These are phyloP conservation scores for Decapterus maruadsi DNA, from an alignment of 2,797 vertebrate species.

Conservation along the genomic window DNA sequence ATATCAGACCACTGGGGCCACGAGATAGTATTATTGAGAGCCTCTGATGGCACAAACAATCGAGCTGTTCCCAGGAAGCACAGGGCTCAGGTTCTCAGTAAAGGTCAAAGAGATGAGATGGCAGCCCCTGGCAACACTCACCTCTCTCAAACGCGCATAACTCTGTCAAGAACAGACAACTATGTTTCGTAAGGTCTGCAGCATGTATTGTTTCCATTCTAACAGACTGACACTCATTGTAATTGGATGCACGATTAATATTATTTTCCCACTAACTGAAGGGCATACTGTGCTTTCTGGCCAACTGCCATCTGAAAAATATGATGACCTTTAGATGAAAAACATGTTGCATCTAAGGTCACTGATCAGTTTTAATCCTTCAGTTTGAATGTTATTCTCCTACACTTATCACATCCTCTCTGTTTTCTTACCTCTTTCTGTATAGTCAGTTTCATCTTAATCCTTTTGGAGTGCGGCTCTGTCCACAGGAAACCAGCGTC, in stretches of 20 bases:
- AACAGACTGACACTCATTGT: background rate
- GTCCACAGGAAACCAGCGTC: slow-evolving; percentile 98
- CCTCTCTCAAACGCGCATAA: slow-evolving; percentile 28
- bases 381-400: slow-evolving; percentile 36
- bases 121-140: slow-evolving; percentile 46
- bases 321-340: slow-evolving; percentile 16
- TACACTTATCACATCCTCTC: slow-evolving; percentile 17
- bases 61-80: slow-evolving; percentile 29
- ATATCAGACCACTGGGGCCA: slow-evolving; percentile 13
- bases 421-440: slow-evolving; percentile 94
- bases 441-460: slow-evolving; percentile 96
- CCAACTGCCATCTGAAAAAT: background rate
- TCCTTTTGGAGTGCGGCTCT: slow-evolving; percentile 98
- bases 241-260: background rate
- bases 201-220: background rate
- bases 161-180: slow-evolving; percentile 11
- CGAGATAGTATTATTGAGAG: slow-evolving; percentile 13
- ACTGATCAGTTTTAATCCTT: slow-evolving; percentile 2
- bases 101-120: slow-evolving; percentile 75
- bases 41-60: slow-evolving; percentile 47
- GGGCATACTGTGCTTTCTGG: background rate
- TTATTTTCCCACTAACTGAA: background rate
- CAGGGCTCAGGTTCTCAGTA: slow-evolving; percentile 65
- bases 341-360: background rate
- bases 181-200: background rate